Evolutionary conservation across 92 coral and sea anemone genomes (phyloP), one percentile per base, ranked within the genome.

Genomic region (Scolanthus callimorphus): DNA sequence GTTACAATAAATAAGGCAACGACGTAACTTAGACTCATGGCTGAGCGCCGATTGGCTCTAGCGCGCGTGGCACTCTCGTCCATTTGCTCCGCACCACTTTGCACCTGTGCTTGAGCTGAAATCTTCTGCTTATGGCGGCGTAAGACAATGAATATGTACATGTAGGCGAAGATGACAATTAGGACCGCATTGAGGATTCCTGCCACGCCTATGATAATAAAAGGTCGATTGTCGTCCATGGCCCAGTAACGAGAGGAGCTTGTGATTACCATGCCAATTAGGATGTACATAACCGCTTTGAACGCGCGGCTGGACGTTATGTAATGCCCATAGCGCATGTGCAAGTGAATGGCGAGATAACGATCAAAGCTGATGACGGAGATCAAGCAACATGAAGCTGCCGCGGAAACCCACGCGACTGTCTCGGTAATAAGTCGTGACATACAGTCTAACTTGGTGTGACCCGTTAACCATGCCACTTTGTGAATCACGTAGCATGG

Each of bases 321-420:
- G 2, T 72, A 58, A 11, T 48, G 47, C 2, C 31, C 31, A 43
- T 80, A 80, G 12, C 58, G 48, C 48, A 80, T 28, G 65, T 80
- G 86, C 8, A 71, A 65, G 29, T 53, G 51, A 2, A 80, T 29
- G 1, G 86, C 81, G n/a, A 80, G 70, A 51, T 63, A 65, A 9
- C 86, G 77, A 51, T 80, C 86, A 3, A 70, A 29, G 17, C 74
- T 80, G 44, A 80, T 73, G 0, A 51, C 21, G 0, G 74, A 63
- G 1, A 71, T 41, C 26, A 53, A 8, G 0, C 54, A 1, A 27
- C 85, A 79, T 2, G 85, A 79, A 2, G 70, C 60, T 3, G 86
- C 86, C 2, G 86, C 81, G n/a, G 86, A 80, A 45, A 80, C 51
- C 86, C 86, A 80, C 1, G 86, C 86, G 1, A 80, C 71, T 1